A percentile compares a stretch with the other conserved stretches of the same genome.
Evolutionary conservation across 2,888 invertebrate genomes (phyloP).

Genomic region (Thera obeliscata): DNA sequence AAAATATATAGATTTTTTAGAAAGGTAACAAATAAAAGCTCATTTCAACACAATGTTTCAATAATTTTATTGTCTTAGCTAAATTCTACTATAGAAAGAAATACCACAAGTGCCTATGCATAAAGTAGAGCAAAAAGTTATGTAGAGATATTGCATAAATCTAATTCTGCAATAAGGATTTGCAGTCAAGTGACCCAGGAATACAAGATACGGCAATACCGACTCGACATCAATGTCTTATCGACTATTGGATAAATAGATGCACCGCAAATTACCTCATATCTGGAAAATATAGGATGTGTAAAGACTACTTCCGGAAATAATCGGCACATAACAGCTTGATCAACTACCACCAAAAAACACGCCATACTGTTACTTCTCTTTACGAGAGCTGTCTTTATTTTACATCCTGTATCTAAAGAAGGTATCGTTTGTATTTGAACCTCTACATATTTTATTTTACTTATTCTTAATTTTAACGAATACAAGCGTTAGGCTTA

Average conservation of each 20-base stretch:
- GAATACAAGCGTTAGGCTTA: too few relatives aligned
- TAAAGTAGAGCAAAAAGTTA: not conserved
- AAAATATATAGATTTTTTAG: not conserved
- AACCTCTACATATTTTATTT: too few relatives aligned
- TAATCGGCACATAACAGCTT: too few relatives aligned
- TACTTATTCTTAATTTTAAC: too few relatives aligned
- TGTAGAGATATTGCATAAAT: not conserved
- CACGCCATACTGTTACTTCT: too few relatives aligned
- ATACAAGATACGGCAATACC: not conserved
- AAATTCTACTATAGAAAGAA: not conserved
- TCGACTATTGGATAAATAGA: not conserved
- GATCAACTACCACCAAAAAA: too few relatives aligned
- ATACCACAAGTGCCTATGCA: conserved; percentile 3
- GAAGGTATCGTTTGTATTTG: too few relatives aligned
- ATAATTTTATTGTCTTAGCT: not conserved
- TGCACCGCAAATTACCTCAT: too few relatives aligned
- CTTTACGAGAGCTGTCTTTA: not conserved
- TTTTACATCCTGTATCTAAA: too few relatives aligned
- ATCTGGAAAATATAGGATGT: not conserved
- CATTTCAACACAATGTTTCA: not conserved
- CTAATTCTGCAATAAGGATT: not conserved
- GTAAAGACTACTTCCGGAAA: not conserved
- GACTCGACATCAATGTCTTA: not conserved
- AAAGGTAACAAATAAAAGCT: conserved; percentile 4
- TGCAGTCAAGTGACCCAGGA: not conserved